Percentiles rank a stretch among this genome's conserved stretches.
Evolutionary conservation across 2,113 vertebrate species (phyloP).

Genomic region (Osmerus eperlanus): DNA sequence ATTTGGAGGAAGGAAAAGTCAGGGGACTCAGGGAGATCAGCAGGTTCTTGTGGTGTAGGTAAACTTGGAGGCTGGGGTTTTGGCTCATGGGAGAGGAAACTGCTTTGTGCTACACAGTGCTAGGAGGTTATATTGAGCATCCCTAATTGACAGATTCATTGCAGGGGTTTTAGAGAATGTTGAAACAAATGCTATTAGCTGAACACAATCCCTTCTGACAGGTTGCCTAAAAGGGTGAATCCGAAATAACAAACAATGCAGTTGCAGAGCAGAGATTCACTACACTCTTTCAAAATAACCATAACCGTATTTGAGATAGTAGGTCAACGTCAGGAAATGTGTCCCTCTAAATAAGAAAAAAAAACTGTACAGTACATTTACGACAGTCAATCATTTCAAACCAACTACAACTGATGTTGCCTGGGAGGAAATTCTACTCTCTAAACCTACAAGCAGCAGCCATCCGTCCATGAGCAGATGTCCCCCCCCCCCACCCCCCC

Average conservation of each 20-base stretch:
- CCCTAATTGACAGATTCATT: constrained; percentile 11
- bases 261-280: neutral
- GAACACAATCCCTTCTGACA: neutral
- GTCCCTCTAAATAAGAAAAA: neutral
- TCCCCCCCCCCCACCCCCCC: neutral
- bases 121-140: neutral
- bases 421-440: no score
- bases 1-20: neutral
- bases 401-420: no score
- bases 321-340: neutral
- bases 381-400: no score
- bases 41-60: neutral
- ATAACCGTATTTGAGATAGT: neutral
- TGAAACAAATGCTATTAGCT: constrained; percentile 18
- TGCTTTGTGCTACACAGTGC: neutral
- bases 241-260: neutral
- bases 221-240: neutral
- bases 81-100: neutral
- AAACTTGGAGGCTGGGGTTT: no score
- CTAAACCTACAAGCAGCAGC: no score
- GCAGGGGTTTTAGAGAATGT: neutral
- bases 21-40: neutral
- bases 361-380: neutral
- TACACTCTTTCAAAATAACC: neutral
- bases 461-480: neutral